Conservation (phyloP, 2,113 vertebrate genomes). For the Manacus vitellinus region DNA sequence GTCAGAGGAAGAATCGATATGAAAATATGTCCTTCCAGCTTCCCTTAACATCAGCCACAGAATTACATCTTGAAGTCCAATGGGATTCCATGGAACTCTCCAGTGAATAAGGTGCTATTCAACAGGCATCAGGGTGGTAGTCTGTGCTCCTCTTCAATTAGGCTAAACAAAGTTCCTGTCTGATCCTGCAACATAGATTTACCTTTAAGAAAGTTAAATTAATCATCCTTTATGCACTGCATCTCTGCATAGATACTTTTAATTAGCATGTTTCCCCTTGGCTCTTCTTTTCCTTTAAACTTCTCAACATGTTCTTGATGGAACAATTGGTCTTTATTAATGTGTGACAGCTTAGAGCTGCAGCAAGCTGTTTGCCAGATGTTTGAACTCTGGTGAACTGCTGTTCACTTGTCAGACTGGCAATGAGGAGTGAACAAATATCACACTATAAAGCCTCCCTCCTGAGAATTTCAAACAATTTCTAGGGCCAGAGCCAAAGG, state of each 20-base stretch:
- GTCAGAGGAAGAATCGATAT: not conserved
- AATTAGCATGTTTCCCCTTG: constrained; percentile 45
- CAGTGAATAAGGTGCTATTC: not conserved
- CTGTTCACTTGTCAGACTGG: constrained; percentile 58
- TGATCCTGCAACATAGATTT: not conserved
- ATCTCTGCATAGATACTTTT: constrained; percentile 32
- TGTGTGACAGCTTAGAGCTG: constrained; percentile 54
- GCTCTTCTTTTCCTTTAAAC: constrained; percentile 47
- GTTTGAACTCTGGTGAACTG: constrained; percentile 64
- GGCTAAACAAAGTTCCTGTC: not conserved
- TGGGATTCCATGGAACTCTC: not conserved
- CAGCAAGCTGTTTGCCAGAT: constrained; percentile 67
- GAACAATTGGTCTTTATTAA: constrained; percentile 67
- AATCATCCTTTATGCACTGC: not conserved
- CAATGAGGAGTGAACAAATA: constrained; percentile 23
- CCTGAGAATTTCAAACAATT: constrained; percentile 32
- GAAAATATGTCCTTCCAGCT: not conserved
- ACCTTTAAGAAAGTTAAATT: constrained; percentile 29
- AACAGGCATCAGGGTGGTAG: not conserved
- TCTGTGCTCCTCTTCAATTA: not conserved
- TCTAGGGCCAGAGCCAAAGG: not conserved
- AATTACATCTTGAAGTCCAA: not conserved
- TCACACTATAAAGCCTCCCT: not conserved
- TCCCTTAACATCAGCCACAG: not conserved
- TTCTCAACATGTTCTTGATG: constrained; percentile 57